These are phyloP conservation scores for Chaetogeoica ovagalla DNA, from an alignment of 2,888 invertebrate species.

Conservation along the genomic window DNA sequence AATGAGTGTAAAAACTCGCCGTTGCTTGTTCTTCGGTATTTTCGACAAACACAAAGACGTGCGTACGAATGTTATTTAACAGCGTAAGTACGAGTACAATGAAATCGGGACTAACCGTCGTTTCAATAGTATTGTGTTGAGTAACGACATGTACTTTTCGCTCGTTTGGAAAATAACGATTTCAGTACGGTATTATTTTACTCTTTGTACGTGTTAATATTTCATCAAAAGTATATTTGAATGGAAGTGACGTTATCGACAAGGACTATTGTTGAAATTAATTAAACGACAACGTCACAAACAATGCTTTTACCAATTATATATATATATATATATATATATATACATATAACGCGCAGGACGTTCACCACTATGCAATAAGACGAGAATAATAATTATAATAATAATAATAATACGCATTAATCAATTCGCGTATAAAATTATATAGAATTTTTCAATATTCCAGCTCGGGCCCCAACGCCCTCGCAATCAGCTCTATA, in stretches of 20 bases:
- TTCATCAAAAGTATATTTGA: conserved; percentile 10
- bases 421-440: conserved; percentile 3
- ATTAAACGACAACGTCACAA: conserved; percentile 5
- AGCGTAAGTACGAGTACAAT: too few relatives aligned
- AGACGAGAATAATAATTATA: conserved; percentile 5
- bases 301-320: background rate
- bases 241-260: conserved; percentile 13
- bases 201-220: background rate
- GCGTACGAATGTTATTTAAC: too few relatives aligned
- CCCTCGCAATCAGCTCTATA: too few relatives aligned
- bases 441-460: background rate
- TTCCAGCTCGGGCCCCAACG: too few relatives aligned
- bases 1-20: too few relatives aligned
- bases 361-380: background rate
- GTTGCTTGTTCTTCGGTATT: too few relatives aligned
- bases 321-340: background rate
- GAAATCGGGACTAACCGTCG: too few relatives aligned
- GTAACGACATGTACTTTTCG: too few relatives aligned
- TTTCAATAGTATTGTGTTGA: too few relatives aligned
- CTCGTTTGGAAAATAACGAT: too few relatives aligned
- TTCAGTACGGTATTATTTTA: too few relatives aligned
- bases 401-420: conserved; percentile 16
- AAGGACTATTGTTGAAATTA: conserved; percentile 6
- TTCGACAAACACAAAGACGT: too few relatives aligned
- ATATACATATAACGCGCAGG: background rate